A percentile compares a stretch with the other conserved stretches of the same genome.
Evolutionary conservation across 92 coral and sea anemone genomes (phyloP).

Genomic region (Galaxea fascicularis): DNA sequence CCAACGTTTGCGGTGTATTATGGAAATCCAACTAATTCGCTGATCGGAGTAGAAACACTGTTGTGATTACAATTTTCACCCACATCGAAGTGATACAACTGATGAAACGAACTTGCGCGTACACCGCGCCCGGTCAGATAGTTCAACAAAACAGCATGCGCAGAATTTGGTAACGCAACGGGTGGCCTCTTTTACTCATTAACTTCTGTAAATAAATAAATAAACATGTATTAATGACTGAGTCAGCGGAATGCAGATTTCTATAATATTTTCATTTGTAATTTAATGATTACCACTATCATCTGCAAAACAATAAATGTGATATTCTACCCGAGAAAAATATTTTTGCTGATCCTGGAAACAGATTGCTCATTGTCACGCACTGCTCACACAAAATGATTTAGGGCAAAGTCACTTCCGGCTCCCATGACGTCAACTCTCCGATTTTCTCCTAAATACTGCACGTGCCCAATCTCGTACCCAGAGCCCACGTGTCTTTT

Average conservation of each 20-base stretch:
- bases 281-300: no score
- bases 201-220: no score
- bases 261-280: no score
- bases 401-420: constrained; percentile 11
- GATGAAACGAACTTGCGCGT: not conserved
- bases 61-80: not conserved
- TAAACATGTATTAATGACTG: no score
- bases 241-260: no score
- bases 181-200: not conserved
- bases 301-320: no score
- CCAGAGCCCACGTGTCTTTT: no score
- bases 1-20: not conserved
- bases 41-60: not conserved
- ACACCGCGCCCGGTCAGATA: constrained; percentile 23
- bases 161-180: constrained; percentile 33
- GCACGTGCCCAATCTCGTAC: not conserved
- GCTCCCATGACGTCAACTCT: not conserved
- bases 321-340: not conserved
- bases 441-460: not conserved
- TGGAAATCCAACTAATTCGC: not conserved
- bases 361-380: not conserved
- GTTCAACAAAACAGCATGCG: constrained; percentile 46
- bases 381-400: not conserved
- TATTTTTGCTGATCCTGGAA: not conserved
- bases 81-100: not conserved